Base-by-base conservation (phyloP, 2,888 invertebrate species). In the Caenorhabditis auriculariae region DNA sequence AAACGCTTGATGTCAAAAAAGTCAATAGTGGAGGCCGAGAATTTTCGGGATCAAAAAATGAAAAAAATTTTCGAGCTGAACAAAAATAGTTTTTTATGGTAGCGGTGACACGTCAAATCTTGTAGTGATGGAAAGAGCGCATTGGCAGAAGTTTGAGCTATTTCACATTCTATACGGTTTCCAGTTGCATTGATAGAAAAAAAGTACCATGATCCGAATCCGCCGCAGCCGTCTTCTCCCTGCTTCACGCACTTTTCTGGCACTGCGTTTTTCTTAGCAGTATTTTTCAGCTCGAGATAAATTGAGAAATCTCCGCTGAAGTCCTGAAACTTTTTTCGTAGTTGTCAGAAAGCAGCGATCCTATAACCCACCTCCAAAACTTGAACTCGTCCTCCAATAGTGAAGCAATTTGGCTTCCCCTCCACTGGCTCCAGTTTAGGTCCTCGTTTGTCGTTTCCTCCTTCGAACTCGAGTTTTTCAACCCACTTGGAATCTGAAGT, bases 221-320 rank as follows among this genome's bases (percentile, higher is more conserved):
- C 78, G 35, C 78, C 78, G 48, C 80, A 80, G 6, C 80, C 80
- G 43, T 75, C 75, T 6, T 67, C 62, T 2, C 68, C 60, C 35
- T 77, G 79, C 38, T 73, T 71, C 4, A 63, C 59, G 53, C 80
- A 80, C 19, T 65, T 68, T 55, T 80, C 80, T 6, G 80, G 80
- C n/a, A 78, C 74, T 19, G 74, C 64, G 27, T 69, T 72, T 54
- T 75, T 78, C 50, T 73, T 76, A n/a, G 76, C 77, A 7, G 77
- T 66, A 42, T 68, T 74, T 35, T 77, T 66, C 24, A 80, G 56
- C 49, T 80, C 80, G 17, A 80, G 50, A 44, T 76, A 80, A 41
- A 80, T 75, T 17, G 77, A 77, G 60, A 80, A 80, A 41, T 80
- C 78, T 29, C 80, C 79, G 19, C 66, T 63, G 60, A 80, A 77